These are phyloP conservation scores for Adelosebastes latens DNA, from an alignment of 2,797 vertebrate genomes.

Conservation along the genomic window DNA sequence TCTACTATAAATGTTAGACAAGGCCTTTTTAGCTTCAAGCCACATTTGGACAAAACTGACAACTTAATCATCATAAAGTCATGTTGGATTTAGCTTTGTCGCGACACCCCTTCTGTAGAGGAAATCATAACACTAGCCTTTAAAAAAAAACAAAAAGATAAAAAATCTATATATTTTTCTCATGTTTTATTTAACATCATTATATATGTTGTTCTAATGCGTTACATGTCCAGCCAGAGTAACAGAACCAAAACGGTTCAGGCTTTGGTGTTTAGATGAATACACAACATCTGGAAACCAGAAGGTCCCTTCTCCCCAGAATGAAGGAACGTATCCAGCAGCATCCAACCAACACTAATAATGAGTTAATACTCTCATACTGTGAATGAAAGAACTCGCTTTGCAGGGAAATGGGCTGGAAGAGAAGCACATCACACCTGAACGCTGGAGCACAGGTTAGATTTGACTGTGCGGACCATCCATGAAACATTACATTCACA, in stretches of 20 bases:
- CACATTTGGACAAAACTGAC: conserved; percentile 47
- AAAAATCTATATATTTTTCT: conserved; percentile 73
- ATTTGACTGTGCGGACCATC: conserved; percentile 43
- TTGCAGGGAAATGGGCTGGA: conserved; percentile 41
- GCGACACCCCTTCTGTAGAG: conserved; percentile 43
- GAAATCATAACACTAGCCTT: conserved; percentile 66
- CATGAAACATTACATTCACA: conserved; percentile 50
- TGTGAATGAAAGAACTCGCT: conserved; percentile 74
- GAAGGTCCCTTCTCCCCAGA: conserved; percentile 37
- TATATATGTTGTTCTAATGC: conserved; percentile 58
- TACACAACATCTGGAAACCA: conserved; percentile 23
- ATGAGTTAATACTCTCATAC: conserved; percentile 66
- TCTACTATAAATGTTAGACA: conserved; percentile 65
- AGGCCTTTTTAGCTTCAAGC: conserved; percentile 70
- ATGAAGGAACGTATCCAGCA: conserved; percentile 55
- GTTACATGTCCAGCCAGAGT: conserved; percentile 55
- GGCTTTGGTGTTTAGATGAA: conserved; percentile 34
- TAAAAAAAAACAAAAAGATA: conserved; percentile 46
- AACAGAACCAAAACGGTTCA: conserved; percentile 45
- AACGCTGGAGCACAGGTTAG: conserved; percentile 46
- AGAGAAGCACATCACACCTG: conserved; percentile 44
- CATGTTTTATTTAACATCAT: conserved; percentile 78
- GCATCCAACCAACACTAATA: conserved; percentile 49
- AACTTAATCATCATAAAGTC: conserved; percentile 31
- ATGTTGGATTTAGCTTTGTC: conserved; percentile 58